Percentiles rank a stretch among this genome's conserved stretches.
Evolutionary conservation across 2,113 vertebrate genomes (phyloP).

Genomic region (Rynchops niger): DNA sequence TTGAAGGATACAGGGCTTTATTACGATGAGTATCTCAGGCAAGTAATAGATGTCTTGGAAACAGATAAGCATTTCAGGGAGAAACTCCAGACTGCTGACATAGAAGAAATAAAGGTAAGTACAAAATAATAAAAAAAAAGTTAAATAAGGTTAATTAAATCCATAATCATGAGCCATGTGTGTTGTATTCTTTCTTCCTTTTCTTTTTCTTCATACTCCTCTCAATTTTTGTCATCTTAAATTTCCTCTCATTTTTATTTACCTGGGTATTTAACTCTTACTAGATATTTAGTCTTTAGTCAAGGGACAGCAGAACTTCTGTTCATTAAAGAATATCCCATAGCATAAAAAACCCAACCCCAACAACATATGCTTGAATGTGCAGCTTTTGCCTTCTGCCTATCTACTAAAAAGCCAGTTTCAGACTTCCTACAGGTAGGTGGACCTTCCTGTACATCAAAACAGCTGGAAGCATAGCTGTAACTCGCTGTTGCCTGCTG

Average conservation of each 20-base stretch:
- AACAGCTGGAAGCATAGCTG: background rate
- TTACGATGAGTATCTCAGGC: slow-evolving; percentile 96
- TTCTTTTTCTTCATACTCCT: background rate
- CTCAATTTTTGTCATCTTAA: background rate
- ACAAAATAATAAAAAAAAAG: background rate
- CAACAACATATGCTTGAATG: background rate
- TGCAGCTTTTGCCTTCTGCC: background rate
- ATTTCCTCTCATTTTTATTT: background rate
- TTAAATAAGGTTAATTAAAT: background rate
- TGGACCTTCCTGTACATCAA: background rate
- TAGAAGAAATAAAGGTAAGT: slow-evolving; percentile 97
- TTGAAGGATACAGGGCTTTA: slow-evolving; percentile 95
- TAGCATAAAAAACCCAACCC: background rate
- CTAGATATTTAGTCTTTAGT: background rate
- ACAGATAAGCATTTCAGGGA: slow-evolving; percentile 97
- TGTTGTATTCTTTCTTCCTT: background rate
- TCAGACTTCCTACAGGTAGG: background rate
- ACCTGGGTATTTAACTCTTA: background rate
- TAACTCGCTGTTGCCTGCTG: background rate
- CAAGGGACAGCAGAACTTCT: background rate
- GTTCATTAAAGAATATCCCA: background rate
- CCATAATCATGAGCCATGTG: background rate
- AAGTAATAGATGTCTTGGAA: slow-evolving; percentile 98
- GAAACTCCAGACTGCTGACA: slow-evolving; percentile 95
- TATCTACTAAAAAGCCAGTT: background rate